These are phyloP conservation scores for Drosophila lacertosa DNA, from an alignment of 1,140 invertebrate genomes.

Conservation along the genomic window DNA sequence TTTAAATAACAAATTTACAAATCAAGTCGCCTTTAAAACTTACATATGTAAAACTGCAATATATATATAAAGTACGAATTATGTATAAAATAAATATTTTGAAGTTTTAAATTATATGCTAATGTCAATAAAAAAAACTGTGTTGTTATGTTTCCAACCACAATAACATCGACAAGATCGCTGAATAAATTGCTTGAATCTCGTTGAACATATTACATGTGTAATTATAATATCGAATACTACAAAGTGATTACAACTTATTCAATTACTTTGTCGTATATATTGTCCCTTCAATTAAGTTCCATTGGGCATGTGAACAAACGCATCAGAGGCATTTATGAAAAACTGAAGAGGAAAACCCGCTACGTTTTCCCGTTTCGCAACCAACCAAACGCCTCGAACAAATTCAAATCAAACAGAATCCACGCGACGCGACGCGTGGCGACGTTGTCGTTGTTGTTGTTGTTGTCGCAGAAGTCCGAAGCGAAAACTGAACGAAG, in stretches of 20 bases:
- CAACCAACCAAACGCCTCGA: slow-evolving; percentile 31
- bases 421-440: neutral
- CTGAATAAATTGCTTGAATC: too few relatives aligned
- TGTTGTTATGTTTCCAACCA: too few relatives aligned
- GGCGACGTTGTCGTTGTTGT: neutral
- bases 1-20: too few relatives aligned
- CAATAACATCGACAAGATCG: too few relatives aligned
- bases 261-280: neutral
- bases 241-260: neutral
- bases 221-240: too few relatives aligned
- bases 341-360: slow-evolving; percentile 25
- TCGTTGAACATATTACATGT: too few relatives aligned
- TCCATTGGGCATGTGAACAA: slow-evolving; percentile 57
- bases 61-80: too few relatives aligned
- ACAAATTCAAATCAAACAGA: slow-evolving; percentile 13
- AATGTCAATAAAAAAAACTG: too few relatives aligned
- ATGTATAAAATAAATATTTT: too few relatives aligned
- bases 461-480: neutral
- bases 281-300: slow-evolving; percentile 27
- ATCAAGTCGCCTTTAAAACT: too few relatives aligned
- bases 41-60: too few relatives aligned
- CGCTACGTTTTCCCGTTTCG: slow-evolving; percentile 14
- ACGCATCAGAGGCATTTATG: slow-evolving; percentile 25
- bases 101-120: too few relatives aligned
- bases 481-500: slow-evolving; percentile 68